Base-by-base conservation (phyloP, 2,888 invertebrate genomes). In the Chrysolina haemoptera region DNA sequence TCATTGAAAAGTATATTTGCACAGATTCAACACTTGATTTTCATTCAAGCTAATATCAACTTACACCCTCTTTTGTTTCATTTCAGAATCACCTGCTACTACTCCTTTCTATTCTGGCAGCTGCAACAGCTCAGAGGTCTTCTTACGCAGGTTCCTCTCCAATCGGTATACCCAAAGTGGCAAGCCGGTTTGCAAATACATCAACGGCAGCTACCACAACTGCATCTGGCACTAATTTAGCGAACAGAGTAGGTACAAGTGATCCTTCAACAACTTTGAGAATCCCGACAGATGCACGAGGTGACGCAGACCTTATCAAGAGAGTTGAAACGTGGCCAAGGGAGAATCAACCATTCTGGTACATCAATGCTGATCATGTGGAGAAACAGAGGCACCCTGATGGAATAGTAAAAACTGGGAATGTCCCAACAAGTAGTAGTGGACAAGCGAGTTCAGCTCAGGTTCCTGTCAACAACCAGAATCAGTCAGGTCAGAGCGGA, bases 261-360 rank as follows among this genome's bases (percentile, higher is more conserved):
- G 80, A 73, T 55, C 87, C 88, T 0, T 88, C 89, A 0, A 89
- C 90, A 0, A 84, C 94, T 8, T 0, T 8, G 8, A 35, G 8
- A 35, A 35, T 35, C 0, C 35, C 35, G 0, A 84, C 92, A 1
- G 93, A 94, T 86, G 94, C 93, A 0, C 89, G 90, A 43, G 93
- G 93, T 0, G 93, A 94, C 81, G 85, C 85, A 62, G 89, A 90
- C 1, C 86, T 93, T 4, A 88, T 94, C 0, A 90, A 93, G 50
- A 87, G 91, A 16, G 87, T 94, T 35, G 91, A 90, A 82, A 89
- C 90, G 46, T 90, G 93, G 85, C 94, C 94, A 0, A 84, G 89
- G 67, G 93, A 94, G 77, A 88, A 92, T 50, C 91, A 92, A 77
- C 94, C 94, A 0, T 94, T 93, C 86, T 94, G 94, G 94, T 90